Base-by-base conservation (phyloP, 1,140 invertebrate genomes). In the Sycobia sp. region DNA sequence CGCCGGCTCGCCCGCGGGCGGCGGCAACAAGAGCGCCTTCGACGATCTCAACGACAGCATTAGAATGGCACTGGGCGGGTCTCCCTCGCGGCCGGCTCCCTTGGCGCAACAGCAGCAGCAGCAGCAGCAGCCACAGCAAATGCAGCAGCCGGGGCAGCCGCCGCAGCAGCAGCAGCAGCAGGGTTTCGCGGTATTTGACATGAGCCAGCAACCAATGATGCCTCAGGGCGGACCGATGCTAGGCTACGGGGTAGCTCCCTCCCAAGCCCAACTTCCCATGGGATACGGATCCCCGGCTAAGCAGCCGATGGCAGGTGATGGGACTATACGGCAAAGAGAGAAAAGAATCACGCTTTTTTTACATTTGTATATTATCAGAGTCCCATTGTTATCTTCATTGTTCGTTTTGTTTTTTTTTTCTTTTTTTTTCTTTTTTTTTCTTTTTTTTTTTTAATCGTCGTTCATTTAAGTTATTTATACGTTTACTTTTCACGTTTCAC, bases 21-120 rank as follows among this genome's bases (percentile, higher is more conserved):
- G 72, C 38, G 55, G 71, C 47, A 69, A 69, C 58, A 88, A 88
- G 72, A 88, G 84, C 69, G 88, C 88, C 20, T 86, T 90, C 71
- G 88, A 90, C 69, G 88, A 90, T 72, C 79, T 90, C 38, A 88
- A 90, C 72, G 87, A 89, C 72, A 87, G 84, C 63, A 89, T 90
- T 75, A 79, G 86, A 16, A 86, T 87, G 83, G 87, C 87, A 49
- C 82, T 89, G 70, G 87, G 86, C 56, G 85, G 84, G 39, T 87
- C 87, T 65, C 87, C 87, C 13, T 84, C 86, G 7, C 74, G 76
- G 34, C 67, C 80, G 72, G 70, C 78, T 39, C 74, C 76, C 14
- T 14, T 75, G 39, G 67, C 68, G 76, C 65, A 79, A 77, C 71
- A 82, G 73, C 54, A 68, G 13, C 78, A 80, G 63, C 80, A 81